Base-by-base conservation (phyloP, 1,140 invertebrate genomes). In the Scaptomyza montana region DNA sequence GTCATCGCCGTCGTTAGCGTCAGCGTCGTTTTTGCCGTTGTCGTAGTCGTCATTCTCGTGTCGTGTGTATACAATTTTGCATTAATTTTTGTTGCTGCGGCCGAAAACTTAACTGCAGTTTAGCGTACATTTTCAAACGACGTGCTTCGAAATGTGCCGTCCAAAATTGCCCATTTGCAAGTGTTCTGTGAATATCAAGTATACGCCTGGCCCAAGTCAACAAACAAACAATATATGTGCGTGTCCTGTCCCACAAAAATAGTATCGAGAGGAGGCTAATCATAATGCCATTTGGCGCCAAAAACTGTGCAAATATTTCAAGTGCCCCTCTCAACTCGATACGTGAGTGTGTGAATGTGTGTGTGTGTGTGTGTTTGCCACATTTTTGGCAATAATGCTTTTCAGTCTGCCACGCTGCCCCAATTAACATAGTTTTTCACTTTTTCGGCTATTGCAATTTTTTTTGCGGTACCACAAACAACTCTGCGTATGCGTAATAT, bases 31-130 rank as follows among this genome's bases (percentile, higher is more conserved):
- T 49, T 68, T n/a, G 36, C 12, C 39, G 49, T 43, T 36, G 59
- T 50, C 56, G 50, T 51, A 39, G 57, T 68, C 71, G 65, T 62
- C 65, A 51, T 74, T 55, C 66, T 78, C 80, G 80, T 63, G 75
- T 86, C 82, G 82, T 82, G 82, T 89, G 82, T 78, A 86, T 86
- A 84, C 82, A 87, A 82, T 89, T 87, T 80, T 82, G 82, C 84
- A 70, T 89, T 87, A 82, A 87, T 82, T 87, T 86, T 79, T 89
- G 72, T 89, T 78, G 72, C 82, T 68, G 74, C 62, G 67, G 41
- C 66, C 75, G 33, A 74, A 75, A 76, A 63, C 81, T 76, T 56
- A 82, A 72, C 78, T 89, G 76, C 84, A 87, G 84, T 82, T 87
- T 82, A 70, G 78, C 59, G 80, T 61, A 67, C 80, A 75, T 77